Evolutionary conservation across 2,888 invertebrate genomes (phyloP).

Genomic region (Lasioglossum zephyrum): DNA sequence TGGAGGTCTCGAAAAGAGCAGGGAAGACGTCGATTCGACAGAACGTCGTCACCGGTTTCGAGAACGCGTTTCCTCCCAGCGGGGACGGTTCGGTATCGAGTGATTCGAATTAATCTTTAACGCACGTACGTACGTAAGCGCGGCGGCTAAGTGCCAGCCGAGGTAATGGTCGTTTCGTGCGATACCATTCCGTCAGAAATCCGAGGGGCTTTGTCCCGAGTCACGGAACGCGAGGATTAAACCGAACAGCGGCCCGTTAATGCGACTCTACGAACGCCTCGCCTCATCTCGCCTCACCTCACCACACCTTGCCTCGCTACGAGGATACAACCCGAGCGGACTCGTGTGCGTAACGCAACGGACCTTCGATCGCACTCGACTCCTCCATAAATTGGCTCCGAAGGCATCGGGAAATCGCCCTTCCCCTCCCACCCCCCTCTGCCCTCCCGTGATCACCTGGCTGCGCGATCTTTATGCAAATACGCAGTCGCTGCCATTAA

Average conservation of each 20-base stretch:
- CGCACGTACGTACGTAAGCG: conserved; percentile 66
- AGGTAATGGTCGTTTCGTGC: conserved; percentile 83
- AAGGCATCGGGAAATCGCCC: conserved; percentile 45
- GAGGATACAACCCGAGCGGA: conserved; percentile 33
- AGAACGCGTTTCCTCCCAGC: not conserved
- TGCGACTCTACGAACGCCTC: conserved; percentile 75
- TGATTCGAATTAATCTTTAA: conserved; percentile 72
- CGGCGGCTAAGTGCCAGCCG: conserved; percentile 65
- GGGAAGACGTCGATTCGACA: not conserved
- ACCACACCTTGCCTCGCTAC: conserved; percentile 13
- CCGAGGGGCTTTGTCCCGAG: conserved; percentile 83
- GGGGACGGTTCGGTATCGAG: conserved; percentile 50
- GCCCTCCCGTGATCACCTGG: not conserved
- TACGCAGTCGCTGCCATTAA: not conserved
- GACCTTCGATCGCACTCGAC: conserved; percentile 56
- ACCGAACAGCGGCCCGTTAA: conserved; percentile 79
- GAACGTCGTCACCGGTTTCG: conserved; percentile 22
- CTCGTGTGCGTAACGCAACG: conserved; percentile 62
- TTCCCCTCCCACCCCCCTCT: not conserved
- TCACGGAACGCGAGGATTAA: conserved; percentile 84
- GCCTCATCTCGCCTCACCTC: not conserved
- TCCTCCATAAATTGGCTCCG: conserved; percentile 66
- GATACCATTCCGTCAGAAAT: conserved; percentile 83
- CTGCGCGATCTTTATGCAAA: conserved; percentile 3
- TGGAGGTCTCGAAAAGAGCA: not conserved